Base-by-base conservation (phyloP, 2,797 vertebrate species). In the Poecilia picta region DNA sequence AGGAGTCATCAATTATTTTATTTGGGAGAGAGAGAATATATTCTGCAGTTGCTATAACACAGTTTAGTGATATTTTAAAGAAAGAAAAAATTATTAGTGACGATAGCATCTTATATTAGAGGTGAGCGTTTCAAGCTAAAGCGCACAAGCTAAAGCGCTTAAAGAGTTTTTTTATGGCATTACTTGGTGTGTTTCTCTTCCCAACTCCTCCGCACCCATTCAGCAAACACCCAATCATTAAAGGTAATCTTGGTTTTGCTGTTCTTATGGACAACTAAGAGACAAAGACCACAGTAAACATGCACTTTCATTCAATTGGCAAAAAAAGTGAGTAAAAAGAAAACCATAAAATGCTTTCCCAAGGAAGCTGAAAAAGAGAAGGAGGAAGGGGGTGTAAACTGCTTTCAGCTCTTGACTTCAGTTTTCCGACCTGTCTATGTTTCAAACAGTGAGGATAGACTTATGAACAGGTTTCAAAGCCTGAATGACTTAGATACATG, bases 401-500 rank as follows among this genome's bases (percentile, higher is more conserved):
- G 74, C 62, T 83, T 80, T 85, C 45, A 87, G 84, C 84, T 79
- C 82, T 43, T 87, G 75, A 80, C 80, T 85, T 85, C 80, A 84
- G 51, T 81, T 88, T 75, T 78, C 74, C 90, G 83, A 88, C 90
- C 90, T 90, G 83, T 85, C 87, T 89, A 83, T 85, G 73, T 83
- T 92, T 84, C 82, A 85, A 68, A 87, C 89, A 87, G 81, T 55
- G 76, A 85, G 83, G 82, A 88, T 83, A 88, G 79, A 82, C 80
- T 88, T 81, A 79, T 92, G 92, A 93, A 87, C 90, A 89, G 75
- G 92, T 90, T 93, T 94, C 93, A 93, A 93, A 93, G 90, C 73
- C 36, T 11, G 3, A 78, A 73, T 45, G 77, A 79, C 82, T 62
- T 8, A 77, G 87, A 84, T 84, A 7, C 39, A 41, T 41, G 39